phyloP scores from a whole-genome alignment of 2,888 invertebrate genomes.

The Hyposoter dolosus region DNA sequence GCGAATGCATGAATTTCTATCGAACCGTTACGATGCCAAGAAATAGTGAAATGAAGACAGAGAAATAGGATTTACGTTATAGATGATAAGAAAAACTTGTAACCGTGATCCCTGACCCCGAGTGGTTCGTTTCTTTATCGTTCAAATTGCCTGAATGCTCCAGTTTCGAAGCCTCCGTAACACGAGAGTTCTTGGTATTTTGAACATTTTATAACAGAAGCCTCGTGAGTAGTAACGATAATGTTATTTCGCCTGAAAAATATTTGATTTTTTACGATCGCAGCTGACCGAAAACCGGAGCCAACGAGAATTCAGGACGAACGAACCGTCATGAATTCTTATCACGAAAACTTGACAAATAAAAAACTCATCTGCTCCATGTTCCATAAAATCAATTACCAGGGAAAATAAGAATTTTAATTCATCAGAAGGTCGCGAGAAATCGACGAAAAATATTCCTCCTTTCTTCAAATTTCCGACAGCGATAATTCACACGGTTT shows the following conservation, averaged over 20 bases:
- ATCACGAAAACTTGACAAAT: neutral
- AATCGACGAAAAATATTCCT: neutral
- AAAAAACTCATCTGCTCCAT: neutral
- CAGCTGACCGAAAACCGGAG: neutral
- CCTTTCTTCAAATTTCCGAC: neutral
- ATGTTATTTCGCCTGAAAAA: neutral
- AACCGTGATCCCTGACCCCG: conserved; percentile 63
- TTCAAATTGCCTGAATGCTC: conserved; percentile 42
- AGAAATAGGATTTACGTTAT: conserved; percentile 30
- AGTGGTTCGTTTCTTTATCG: conserved; percentile 18
- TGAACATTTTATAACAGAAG: conserved; percentile 8
- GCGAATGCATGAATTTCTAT: neutral
- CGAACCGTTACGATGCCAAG: neutral
- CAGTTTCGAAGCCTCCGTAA: conserved; percentile 53
- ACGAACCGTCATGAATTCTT: neutral
- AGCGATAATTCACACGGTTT: neutral
- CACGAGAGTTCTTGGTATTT: conserved; percentile 18
- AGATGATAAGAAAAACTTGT: conserved; percentile 56
- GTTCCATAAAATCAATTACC: neutral
- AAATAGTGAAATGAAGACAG: neutral
- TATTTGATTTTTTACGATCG: neutral
- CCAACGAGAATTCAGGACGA: neutral
- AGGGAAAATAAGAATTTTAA: neutral
- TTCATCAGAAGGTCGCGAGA: neutral
- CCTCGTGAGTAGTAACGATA: conserved; percentile 33